phyloP scores from a whole-genome alignment of 1,140 invertebrate genomes.

The Diuraphis noxia region DNA sequence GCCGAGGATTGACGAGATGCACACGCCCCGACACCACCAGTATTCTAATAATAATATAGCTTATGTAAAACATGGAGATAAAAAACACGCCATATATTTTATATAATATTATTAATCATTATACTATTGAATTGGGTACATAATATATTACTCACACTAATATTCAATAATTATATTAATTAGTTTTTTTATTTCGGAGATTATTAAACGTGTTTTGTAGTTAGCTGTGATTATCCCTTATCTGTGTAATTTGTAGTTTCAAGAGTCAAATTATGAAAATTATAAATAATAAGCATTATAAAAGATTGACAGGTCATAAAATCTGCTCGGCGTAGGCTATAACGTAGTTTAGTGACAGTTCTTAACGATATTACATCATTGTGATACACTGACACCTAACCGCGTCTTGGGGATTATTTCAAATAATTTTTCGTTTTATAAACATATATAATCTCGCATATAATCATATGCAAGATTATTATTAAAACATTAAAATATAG shows the following conservation, averaged over 20 bases:
- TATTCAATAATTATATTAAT: not conserved
- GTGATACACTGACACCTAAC: no score
- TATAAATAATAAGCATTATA: not conserved
- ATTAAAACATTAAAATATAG: not conserved
- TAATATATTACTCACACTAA: not conserved
- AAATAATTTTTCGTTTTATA: not conserved
- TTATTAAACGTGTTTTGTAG: not conserved
- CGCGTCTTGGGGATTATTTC: not conserved
- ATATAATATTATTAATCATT: not conserved
- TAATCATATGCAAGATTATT: not conserved
- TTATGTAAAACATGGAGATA: not conserved
- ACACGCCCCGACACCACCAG: slow-evolving; percentile 40
- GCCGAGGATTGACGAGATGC: slow-evolving; percentile 46
- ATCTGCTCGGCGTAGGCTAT: not conserved
- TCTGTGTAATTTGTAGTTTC: not conserved
- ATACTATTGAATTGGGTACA: not conserved
- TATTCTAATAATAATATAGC: slow-evolving; percentile 48
- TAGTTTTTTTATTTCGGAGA: not conserved
- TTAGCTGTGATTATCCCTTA: not conserved
- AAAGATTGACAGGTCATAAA: not conserved
- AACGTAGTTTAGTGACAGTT: not conserved
- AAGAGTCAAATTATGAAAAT: not conserved
- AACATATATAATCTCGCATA: not conserved
- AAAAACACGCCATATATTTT: not conserved
- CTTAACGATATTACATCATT: not conserved